Base-by-base conservation (phyloP, 2,888 invertebrate genomes). In the Operophtera brumata region DNA sequence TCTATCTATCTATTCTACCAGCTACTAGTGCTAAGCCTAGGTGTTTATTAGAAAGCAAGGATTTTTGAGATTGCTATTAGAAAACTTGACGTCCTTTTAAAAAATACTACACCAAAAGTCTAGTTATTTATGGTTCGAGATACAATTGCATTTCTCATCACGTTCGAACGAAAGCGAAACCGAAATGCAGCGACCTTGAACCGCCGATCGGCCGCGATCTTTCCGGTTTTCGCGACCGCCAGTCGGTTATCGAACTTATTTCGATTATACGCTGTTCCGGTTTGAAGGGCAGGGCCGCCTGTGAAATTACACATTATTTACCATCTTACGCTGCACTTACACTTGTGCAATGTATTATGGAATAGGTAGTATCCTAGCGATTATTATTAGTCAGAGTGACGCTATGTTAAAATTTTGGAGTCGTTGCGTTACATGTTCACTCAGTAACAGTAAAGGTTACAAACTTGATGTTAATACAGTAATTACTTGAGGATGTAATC, bases 171-270 rank as follows among this genome's bases (percentile, higher is more conserved):
- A 56, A 44, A 56, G 56, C 45, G 47, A 56, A 36, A 51, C 13
- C 36, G 26, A 8, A 20, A 10, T 36, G 51, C 47, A 34, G 39
- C 37, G 48, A 43, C 61, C 61, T 59, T 59, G 57, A 51, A 47
- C 59, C 40, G 25, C 41, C 47, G 44, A 39, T 43, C n/a, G 56
- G 20, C 50, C 46, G 59, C 45, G 47, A 52, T 54, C 57, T 41
- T 59, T 57, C 62, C 59, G 62, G 57, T 59, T 61, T 47, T 55
- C 37, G 46, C 46, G 50, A 44, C 49, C 50, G 53, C 47, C 55
- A 57, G 45, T 53, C 62, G 59, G 62, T 57, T 59, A 42, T 59
- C 57, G 59, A 62, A 59, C 61, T 45, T 34, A 41, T 49, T 42
- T 30, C 50, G 37, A 47, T 47, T 32, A 48, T 44, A 12, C 12